phyloP scores from a whole-genome alignment of 2,888 invertebrate species.

The Apamea monoglypha region DNA sequence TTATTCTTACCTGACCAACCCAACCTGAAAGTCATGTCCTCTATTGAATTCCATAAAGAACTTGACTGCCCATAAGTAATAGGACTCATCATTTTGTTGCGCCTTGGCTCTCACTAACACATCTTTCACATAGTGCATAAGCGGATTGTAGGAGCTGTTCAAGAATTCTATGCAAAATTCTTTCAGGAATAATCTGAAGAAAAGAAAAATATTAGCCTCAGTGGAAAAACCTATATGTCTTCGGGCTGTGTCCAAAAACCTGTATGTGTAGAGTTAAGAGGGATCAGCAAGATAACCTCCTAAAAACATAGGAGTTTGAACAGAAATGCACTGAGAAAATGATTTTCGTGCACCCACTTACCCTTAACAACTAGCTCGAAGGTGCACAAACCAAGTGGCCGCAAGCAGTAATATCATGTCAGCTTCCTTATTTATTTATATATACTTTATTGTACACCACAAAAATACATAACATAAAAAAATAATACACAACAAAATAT shows the following conservation, averaged over 20 bases:
- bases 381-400: no score
- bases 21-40: slow-evolving; percentile 95
- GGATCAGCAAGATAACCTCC: neutral
- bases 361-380: neutral
- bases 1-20: slow-evolving; percentile 94
- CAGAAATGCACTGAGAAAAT: neutral
- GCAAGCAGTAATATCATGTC: neutral
- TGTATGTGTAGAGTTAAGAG: neutral
- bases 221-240: neutral
- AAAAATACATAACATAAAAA: no score
- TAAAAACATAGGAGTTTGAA: neutral
- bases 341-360: no score
- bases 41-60: slow-evolving; percentile 99
- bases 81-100: slow-evolving; percentile 97
- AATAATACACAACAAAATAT: no score
- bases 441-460: no score
- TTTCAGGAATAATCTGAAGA: slow-evolving; percentile 94
- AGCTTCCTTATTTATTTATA: no score
- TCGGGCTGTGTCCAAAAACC: neutral
- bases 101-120: slow-evolving; percentile 92
- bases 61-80: slow-evolving; percentile 97
- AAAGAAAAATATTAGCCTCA: neutral
- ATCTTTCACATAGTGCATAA: slow-evolving; percentile 97
- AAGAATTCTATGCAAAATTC: slow-evolving; percentile 98
- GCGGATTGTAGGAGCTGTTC: slow-evolving; percentile 97